Base-by-base conservation (phyloP, 2,113 vertebrate species). In the Xenopus laevis region DNA sequence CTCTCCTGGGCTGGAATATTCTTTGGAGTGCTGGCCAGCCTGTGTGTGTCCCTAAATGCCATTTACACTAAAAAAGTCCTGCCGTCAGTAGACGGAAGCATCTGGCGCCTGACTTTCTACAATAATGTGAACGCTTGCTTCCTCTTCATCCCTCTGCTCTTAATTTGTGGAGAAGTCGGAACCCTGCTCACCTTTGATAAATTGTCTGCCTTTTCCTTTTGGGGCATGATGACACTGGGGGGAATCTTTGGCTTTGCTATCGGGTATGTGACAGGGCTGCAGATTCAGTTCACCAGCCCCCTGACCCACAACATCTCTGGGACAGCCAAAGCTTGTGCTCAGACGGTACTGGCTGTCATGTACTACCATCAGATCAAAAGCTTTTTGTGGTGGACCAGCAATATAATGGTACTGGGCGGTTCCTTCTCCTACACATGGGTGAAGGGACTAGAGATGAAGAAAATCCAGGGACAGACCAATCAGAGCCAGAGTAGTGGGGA, bases 61-160 rank as follows among this genome's bases (percentile, higher is more conserved):
- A 99, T 99, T 87, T 98, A 91, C 81, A 99, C 96, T 46, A 99
- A 99, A 85, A 98, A 98, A 77, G 94, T 98, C 77, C 91, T 99
- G 83, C 94, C 95, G 0, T 93, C 89, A 0, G 94, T 99, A 74
- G 95, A 97, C 0, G 91, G 93, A 16, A 98, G 95, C 87, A 95
- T 99, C 86, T 99, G 97, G 97, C 96, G 92, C 59, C 91, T 99
- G 58, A 96, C 94, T 30, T 99, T 89, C 89, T 99, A 99, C 85
- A 99, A 99, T 88, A 99, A 99, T 3, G 13, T 94, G 68, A 99
- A 99, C 0, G 95, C 97, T n/a, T 97, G 93, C 4, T 23, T 94
- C 70, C 91, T 99, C n/a, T 98, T 99, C 81, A 65, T 99, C 10
- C 96, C 96, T 0, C 89, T 96, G 33, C 89, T 99, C 4, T 0